Base-by-base conservation (phyloP, 2,888 invertebrate genomes). In the Dilophus febrilis region DNA sequence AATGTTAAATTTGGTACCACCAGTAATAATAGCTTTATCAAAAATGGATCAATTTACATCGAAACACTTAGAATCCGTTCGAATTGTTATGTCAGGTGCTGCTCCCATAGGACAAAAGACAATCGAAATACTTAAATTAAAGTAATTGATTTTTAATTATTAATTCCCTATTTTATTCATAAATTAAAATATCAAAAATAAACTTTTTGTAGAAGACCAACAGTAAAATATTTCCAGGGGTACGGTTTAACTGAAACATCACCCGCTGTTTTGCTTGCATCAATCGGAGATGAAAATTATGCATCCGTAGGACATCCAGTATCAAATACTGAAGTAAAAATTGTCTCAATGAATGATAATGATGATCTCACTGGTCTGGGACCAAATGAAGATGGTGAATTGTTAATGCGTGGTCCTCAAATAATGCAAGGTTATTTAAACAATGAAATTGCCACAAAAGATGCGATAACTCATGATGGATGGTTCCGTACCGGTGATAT, bases 1-100 rank as follows among this genome's bases (percentile, higher is more conserved):
- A n/a, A 48, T 76, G 31, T 56, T 85, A 4, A 78, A 78, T 48
- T 56, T 79, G 3, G 88, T 86, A 8, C 88, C 90, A 4, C 87
- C 88, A n/a, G 71, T 90, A 42, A 71, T 77, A 4, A 57, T 83
- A 14, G 73, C 83, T 49, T 67, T 87, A 63, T 70, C 71, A 2
- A 68, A 73, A 41, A 67, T 74, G 54, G 70, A 75, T 1, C 65
- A 70, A 40, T 36, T 61, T 19, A 52, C 50, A 4, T 11, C 42
- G 13, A 50, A 58, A 18, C 44, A 51, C 27, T 48, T 51, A 7
- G 44, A 53, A 5, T 41, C 42, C 1, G 40, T 61, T 33, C 50
- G 46, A 12, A 27, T 51, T 35, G 52, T 56, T 2, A 56, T 60
- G 54, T 51, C 51, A 12, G 62, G 62, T 11, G 62, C 62, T 2